Percentiles rank a stretch among this genome's conserved stretches.
These are phyloP conservation scores for Mycogona germanica DNA, from an alignment of 2,888 invertebrate species.

Conservation along the genomic window DNA sequence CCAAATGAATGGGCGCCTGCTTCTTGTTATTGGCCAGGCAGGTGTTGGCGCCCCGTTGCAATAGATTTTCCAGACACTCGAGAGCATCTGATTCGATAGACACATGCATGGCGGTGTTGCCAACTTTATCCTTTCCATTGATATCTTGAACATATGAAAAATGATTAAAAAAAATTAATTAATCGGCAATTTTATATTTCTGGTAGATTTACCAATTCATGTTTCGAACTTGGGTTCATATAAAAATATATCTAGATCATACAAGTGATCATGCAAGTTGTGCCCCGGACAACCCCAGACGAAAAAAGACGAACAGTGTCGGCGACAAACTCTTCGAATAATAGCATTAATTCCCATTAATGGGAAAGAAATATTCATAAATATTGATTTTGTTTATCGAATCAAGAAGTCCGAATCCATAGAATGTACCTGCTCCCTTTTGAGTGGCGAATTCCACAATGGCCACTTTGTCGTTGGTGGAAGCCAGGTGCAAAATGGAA, in stretches of 20 bases:
- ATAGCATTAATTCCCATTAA: too few relatives aligned
- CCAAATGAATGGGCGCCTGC: constrained; percentile 66
- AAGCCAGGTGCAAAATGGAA: constrained; percentile 67
- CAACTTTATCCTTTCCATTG: constrained; percentile 53
- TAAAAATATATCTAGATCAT: too few relatives aligned
- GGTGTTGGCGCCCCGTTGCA: constrained; percentile 50
- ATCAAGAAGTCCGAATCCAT: neutral
- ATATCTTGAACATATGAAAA: constrained; percentile 45
- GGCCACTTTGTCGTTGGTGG: constrained; percentile 56
- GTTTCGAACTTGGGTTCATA: too few relatives aligned
- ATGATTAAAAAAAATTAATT: too few relatives aligned
- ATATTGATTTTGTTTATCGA: neutral
- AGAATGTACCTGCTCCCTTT: constrained; percentile 53
- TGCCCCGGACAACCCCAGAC: too few relatives aligned
- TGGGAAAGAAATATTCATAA: neutral
- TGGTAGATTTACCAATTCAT: too few relatives aligned
- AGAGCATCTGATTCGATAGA: constrained; percentile 61
- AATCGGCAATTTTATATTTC: too few relatives aligned
- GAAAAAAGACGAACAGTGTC: too few relatives aligned
- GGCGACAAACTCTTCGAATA: too few relatives aligned
- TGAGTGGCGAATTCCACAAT: constrained; percentile 60
- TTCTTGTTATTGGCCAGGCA: constrained; percentile 58
- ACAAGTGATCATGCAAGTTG: too few relatives aligned
- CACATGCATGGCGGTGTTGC: constrained; percentile 69
- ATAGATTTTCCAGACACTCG: constrained; percentile 31